Evolutionary conservation across 2,888 invertebrate genomes (phyloP).

Genomic region (Noctua janthe): DNA sequence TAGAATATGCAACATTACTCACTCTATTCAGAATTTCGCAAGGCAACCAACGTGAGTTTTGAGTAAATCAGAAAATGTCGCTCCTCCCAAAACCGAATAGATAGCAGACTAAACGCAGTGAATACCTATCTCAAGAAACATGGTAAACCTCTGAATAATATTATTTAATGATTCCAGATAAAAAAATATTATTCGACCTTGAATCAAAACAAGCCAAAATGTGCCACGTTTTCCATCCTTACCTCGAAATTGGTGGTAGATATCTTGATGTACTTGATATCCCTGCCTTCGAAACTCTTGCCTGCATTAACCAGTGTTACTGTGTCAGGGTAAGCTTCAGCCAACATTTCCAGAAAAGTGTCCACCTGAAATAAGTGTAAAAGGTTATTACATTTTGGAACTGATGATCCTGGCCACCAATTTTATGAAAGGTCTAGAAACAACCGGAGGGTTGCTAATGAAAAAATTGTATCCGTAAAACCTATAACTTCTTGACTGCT

Average conservation of each 20-base stretch:
- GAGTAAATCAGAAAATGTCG: neutral
- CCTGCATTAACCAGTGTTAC: slow-evolving; percentile 86
- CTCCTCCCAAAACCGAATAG: neutral
- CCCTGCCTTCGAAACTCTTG: slow-evolving; percentile 88
- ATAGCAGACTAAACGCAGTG: neutral
- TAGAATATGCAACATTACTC: neutral
- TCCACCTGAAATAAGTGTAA: slow-evolving; percentile 71
- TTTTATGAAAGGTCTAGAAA: neutral
- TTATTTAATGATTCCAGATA: neutral
- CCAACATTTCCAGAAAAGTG: slow-evolving; percentile 76
- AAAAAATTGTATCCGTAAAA: neutral
- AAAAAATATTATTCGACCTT: no score
- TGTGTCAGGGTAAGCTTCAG: slow-evolving; percentile 71
- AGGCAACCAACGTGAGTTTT: neutral
- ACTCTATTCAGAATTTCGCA: neutral
- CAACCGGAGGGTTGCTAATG: neutral
- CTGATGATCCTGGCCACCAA: neutral
- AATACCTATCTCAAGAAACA: neutral
- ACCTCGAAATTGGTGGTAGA: slow-evolving; percentile 84
- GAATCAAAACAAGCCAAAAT: neutral
- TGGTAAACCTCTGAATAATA: neutral
- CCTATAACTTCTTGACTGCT: neutral
- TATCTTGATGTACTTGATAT: slow-evolving; percentile 90
- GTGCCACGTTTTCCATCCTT: neutral
- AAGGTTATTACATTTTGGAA: neutral